Base-by-base conservation (phyloP, 2,888 invertebrate genomes). In the Epistrophe eligans region DNA sequence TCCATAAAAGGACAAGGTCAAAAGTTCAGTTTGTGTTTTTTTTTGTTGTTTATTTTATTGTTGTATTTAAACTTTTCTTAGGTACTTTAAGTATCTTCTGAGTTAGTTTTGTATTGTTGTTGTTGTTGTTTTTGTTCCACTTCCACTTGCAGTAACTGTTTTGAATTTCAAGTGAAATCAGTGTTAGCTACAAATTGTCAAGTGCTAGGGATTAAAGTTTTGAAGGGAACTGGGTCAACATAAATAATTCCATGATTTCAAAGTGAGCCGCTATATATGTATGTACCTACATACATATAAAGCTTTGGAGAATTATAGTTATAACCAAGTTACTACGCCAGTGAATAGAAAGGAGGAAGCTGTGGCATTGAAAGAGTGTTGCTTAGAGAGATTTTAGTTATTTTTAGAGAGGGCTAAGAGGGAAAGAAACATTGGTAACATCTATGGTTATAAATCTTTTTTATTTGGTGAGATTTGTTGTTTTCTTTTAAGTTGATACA, bases 161-260 rank as follows among this genome's bases (percentile, higher is more conserved):
- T 79, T 79, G 83, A 79, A 79, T 83, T 73, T 28, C 40, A 76
- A 81, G 64, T 76, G 76, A 79, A 83, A 70, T 73, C 67, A 79
- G 79, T 73, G 79, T 79, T n/a, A 45, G 73, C 71, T 79, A 48
- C 60, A 73, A 74, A 83, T 67, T 67, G 73, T 52, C 38, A 79
- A 79, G 79, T 64, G 73, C 32, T 32, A 45, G 79, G 83, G 55
- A 79, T 79, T 73, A 83, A 64, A 83, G 79, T 67, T 73, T 67
- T 67, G 62, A 60, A 66, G 52, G 66, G 38, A 83, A 83, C 72
- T 77, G 67, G 82, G 77, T 82, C 82, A 83, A 60, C 79, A 79
- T 83, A 66, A 77, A 83, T 83, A 79, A 70, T 83, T 79, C 38
- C 24, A 40, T 17, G 50, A 72, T 24, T 50, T 43, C 48, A 48